Evolutionary conservation across 2,113 vertebrate species (phyloP).

Genomic region (Actinemys pallida): DNA sequence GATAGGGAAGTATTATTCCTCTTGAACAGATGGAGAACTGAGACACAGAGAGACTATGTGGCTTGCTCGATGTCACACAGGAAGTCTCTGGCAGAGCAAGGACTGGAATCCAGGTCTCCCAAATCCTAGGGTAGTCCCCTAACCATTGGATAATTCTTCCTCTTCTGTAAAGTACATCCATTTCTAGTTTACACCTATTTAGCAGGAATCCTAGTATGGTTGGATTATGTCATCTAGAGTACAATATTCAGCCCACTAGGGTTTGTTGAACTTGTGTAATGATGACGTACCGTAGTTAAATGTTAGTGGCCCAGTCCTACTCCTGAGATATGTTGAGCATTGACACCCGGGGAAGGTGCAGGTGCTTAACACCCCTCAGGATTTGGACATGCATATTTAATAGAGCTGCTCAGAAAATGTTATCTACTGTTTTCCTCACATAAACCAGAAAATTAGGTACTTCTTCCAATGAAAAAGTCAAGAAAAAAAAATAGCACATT

Average conservation of each 20-base stretch:
- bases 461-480: neutral
- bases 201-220: neutral
- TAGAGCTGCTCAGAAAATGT: fast-evolving
- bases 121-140: too few species aligned
- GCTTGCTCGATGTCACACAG: too few species aligned
- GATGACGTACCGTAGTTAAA: neutral
- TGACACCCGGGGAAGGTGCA: neutral
- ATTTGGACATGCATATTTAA: neutral
- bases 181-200: neutral
- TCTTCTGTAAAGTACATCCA: too few species aligned
- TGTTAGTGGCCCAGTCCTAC: neutral
- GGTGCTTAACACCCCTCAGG: neutral
- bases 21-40: neutral
- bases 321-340: neutral
- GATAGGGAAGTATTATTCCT: neutral
- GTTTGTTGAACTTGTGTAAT: neutral
- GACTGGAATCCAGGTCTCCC: too few species aligned
- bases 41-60: neutral
- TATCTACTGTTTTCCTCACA: neutral
- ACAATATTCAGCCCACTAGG: fast-evolving
- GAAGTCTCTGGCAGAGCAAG: too few species aligned
- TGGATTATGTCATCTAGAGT: neutral
- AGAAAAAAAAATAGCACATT: neutral
- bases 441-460: neutral
- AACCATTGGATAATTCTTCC: too few species aligned